Conservation (phyloP, 2,113 vertebrate genomes). For the Podarcis raffonei region DNA sequence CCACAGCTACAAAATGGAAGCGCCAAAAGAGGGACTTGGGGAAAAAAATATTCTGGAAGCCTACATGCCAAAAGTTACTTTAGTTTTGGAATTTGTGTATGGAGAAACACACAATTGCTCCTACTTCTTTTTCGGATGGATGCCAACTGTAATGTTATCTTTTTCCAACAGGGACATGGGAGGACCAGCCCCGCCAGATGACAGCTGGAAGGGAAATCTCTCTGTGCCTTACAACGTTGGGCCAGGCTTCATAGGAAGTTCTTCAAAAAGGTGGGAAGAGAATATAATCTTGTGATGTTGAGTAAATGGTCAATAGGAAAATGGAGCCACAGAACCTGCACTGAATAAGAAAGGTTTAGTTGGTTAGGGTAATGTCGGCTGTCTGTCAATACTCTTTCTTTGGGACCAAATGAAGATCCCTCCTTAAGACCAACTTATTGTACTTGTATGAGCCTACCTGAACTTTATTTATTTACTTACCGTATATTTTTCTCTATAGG, state of each 20-base stretch:
- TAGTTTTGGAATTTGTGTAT: neutral
- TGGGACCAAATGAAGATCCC: no score
- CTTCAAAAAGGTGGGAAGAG: constrained; percentile 77
- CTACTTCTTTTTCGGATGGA: neutral
- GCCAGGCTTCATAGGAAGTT: constrained; percentile 83
- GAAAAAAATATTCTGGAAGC: neutral
- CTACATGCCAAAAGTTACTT: neutral
- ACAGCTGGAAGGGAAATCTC: constrained; percentile 89
- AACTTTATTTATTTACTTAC: no score
- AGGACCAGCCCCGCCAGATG: constrained; percentile 79
- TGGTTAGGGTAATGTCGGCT: neutral
- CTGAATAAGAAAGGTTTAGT: neutral
- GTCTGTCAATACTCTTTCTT: neutral
- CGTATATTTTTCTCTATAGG: no score
- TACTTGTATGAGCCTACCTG: no score
- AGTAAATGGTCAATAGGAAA: neutral
- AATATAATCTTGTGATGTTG: constrained; percentile 22
- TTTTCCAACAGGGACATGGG: constrained; percentile 86
- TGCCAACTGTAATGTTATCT: neutral
- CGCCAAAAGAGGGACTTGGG: neutral
- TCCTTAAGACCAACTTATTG: no score
- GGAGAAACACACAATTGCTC: neutral
- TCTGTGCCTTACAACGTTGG: constrained; percentile 89
- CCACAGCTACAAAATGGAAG: neutral
- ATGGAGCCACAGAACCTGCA: neutral